Conservation (phyloP, 2,888 invertebrate species). For the Macroteleia sp. region DNA sequence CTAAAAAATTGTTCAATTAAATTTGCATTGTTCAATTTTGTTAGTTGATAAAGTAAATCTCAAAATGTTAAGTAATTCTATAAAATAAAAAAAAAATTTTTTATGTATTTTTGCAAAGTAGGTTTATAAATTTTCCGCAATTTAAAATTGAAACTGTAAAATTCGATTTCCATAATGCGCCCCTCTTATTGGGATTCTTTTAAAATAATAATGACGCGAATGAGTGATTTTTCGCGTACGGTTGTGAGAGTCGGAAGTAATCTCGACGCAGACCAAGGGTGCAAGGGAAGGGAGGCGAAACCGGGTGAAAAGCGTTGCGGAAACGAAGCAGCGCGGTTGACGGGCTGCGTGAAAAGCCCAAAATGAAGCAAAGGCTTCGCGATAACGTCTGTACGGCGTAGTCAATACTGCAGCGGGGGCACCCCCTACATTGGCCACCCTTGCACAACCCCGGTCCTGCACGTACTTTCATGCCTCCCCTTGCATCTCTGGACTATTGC, state of each 20-base stretch:
- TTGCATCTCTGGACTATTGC: not conserved
- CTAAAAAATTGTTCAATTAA: too few species aligned
- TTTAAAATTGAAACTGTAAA: too few species aligned
- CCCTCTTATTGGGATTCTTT: too few species aligned
- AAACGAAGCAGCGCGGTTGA: conserved; percentile 54
- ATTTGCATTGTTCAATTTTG: too few species aligned
- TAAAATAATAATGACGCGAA: conserved; percentile 46
- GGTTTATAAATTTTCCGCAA: too few species aligned
- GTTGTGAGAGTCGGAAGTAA: conserved; percentile 46
- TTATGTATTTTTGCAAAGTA: too few species aligned
- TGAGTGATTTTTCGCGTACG: conserved; percentile 39
- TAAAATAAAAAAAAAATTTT: too few species aligned
- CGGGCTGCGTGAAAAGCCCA: conserved; percentile 56
- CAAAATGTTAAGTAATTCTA: too few species aligned
- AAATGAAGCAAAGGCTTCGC: conserved; percentile 60
- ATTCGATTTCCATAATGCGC: too few species aligned
- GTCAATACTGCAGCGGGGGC: conserved; percentile 77
- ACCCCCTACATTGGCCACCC: conserved; percentile 62
- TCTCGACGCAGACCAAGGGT: conserved; percentile 31
- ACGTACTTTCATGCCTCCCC: conserved; percentile 16
- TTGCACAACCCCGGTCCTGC: conserved; percentile 60
- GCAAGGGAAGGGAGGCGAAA: not conserved
- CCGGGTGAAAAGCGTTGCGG: conserved; percentile 31
- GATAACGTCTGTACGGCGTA: conserved; percentile 73
- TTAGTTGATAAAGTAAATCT: too few species aligned